Evolutionary conservation across 1,140 invertebrate species (phyloP).

Genomic region (Papilio polyxenes): DNA sequence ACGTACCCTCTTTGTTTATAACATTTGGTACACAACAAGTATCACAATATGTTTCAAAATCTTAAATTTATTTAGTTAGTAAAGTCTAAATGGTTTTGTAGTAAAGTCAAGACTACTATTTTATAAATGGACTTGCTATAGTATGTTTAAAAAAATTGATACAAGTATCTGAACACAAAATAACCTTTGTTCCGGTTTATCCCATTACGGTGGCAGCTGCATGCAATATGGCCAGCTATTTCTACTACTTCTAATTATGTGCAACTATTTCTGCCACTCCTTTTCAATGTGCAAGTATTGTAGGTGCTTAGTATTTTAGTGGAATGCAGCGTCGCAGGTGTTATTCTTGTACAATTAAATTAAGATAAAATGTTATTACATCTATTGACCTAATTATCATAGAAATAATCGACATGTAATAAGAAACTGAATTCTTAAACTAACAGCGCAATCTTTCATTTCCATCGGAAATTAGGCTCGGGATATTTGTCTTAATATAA

Average conservation of each 20-base stretch:
- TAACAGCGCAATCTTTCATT: neutral
- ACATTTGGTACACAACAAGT: neutral
- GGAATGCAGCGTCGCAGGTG: neutral
- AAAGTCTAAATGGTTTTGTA: neutral
- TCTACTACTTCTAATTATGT: constrained; percentile 20
- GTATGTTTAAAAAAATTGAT: neutral
- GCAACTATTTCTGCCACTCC: constrained; percentile 6
- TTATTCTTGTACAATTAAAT: neutral
- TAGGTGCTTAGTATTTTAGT: neutral
- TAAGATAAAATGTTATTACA: neutral
- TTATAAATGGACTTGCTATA: neutral
- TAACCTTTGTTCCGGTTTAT: constrained; percentile 2
- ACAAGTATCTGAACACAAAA: neutral
- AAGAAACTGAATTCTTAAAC: neutral
- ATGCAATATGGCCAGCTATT: neutral
- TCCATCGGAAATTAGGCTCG: neutral
- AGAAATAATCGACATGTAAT: neutral
- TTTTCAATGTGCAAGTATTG: constrained; percentile 17
- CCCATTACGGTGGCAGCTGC: constrained; percentile 14
- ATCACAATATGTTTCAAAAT: neutral
- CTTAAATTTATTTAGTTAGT: too few species aligned
- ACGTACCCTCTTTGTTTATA: neutral
- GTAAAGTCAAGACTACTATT: neutral
- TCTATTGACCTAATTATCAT: neutral
- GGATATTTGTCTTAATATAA: neutral